Conservation (phyloP, 2,888 invertebrate genomes). For the Melanostoma scalare region DNA sequence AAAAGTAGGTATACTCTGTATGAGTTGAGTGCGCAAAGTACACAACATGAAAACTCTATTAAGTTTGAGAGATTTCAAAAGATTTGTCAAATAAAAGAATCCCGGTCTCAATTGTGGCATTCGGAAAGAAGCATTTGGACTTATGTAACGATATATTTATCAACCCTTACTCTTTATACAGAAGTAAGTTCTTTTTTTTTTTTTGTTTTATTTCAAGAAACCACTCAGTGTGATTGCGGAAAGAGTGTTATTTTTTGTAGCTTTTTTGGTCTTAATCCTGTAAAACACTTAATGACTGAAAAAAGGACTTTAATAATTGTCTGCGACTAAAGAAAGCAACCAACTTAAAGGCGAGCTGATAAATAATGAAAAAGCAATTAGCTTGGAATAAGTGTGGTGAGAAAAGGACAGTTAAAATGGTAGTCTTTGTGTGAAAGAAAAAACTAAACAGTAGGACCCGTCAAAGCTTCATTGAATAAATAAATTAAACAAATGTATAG, state of each 20-base stretch:
- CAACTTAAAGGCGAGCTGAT: not conserved
- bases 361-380: not conserved
- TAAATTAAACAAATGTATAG: too few species aligned
- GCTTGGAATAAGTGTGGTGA: not conserved
- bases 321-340: not conserved
- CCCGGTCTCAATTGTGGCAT: slow-evolving; percentile 12
- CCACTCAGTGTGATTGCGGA: slow-evolving; percentile 41
- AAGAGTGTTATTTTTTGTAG: slow-evolving; percentile 24
- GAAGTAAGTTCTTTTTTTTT: not conserved
- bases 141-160: not conserved
- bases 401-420: not conserved
- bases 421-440: too few species aligned
- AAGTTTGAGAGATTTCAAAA: slow-evolving; percentile 45
- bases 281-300: slow-evolving; percentile 38
- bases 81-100: slow-evolving; percentile 55
- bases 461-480: too few species aligned
- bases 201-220: not conserved
- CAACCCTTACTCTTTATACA: too few species aligned
- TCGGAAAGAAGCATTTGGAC: not conserved
- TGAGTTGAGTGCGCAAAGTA: not conserved
- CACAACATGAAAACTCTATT: slow-evolving; percentile 64
- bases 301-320: not conserved
- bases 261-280: not conserved
- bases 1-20: not conserved
- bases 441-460: too few species aligned